Conservation (phyloP, 2,797 vertebrate genomes). For the Acanthurus tractus region DNA sequence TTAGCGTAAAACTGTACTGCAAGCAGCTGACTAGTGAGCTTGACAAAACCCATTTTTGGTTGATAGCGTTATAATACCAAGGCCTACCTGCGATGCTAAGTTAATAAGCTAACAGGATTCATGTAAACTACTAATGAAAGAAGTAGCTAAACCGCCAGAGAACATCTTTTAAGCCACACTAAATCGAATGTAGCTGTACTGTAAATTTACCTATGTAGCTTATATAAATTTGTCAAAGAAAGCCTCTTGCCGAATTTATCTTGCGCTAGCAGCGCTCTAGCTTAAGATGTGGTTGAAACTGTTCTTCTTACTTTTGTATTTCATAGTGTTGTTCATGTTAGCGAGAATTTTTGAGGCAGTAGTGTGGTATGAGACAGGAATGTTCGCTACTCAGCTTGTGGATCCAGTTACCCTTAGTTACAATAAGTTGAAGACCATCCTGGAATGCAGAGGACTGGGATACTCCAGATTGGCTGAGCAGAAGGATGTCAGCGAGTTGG, state of each 20-base stretch:
- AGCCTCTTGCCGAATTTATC: background rate
- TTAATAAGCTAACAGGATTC: slow-evolving; percentile 41
- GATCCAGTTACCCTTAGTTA: slow-evolving; percentile 95
- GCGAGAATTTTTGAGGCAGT: slow-evolving; percentile 95
- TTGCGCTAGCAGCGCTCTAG: background rate
- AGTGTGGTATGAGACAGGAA: slow-evolving; percentile 96
- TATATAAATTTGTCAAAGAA: background rate
- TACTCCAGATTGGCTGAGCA: slow-evolving; percentile 92
- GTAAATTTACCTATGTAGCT: background rate
- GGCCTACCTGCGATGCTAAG: slow-evolving; percentile 62
- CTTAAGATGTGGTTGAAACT: slow-evolving; percentile 95
- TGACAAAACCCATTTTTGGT: background rate
- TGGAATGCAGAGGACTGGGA: slow-evolving; percentile 94
- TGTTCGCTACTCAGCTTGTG: slow-evolving; percentile 94
- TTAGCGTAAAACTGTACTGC: background rate
- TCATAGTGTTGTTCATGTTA: slow-evolving; percentile 92
- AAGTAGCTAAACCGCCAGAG: slow-evolving; percentile 10
- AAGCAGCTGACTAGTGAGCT: background rate
- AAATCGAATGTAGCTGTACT: background rate
- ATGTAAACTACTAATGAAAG: slow-evolving; percentile 25
- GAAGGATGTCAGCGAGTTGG: slow-evolving; percentile 93
- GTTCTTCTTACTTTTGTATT: slow-evolving; percentile 94
- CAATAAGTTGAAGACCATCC: slow-evolving; percentile 93
- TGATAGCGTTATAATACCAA: background rate
- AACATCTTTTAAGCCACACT: no score